Evolutionary conservation across 2,888 invertebrate genomes (phyloP).

Genomic region (Axea sp.): DNA sequence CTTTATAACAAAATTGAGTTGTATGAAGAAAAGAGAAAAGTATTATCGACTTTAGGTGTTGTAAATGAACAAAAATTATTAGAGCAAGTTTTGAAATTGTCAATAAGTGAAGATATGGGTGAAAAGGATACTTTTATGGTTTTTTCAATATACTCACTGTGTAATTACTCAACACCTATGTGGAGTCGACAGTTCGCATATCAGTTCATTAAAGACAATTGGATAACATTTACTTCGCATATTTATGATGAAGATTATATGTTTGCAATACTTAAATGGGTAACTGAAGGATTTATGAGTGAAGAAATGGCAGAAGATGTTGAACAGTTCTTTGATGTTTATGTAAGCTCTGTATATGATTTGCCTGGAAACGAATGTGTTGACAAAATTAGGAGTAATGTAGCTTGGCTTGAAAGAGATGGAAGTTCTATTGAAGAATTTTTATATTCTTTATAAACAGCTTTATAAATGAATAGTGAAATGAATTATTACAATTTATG

Average conservation of each 20-base stretch:
- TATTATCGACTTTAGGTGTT: constrained; percentile 91
- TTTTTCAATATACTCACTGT: constrained; percentile 91
- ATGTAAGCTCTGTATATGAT: constrained; percentile 89
- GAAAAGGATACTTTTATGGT: constrained; percentile 95
- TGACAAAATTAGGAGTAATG: constrained; percentile 94
- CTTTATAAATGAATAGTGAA: too few species aligned
- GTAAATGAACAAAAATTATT: constrained; percentile 86
- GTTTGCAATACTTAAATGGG: constrained; percentile 89
- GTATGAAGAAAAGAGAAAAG: constrained; percentile 96
- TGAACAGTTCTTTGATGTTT: constrained; percentile 88
- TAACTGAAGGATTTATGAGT: constrained; percentile 93
- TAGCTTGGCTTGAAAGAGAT: constrained; percentile 92
- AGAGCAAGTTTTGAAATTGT: constrained; percentile 88
- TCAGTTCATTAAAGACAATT: constrained; percentile 93
- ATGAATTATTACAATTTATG: too few species aligned
- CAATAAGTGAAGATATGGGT: constrained; percentile 93
- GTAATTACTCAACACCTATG: constrained; percentile 74
- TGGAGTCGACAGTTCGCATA: constrained; percentile 91
- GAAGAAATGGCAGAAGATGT: constrained; percentile 90
- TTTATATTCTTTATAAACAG: too few species aligned
- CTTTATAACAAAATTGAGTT: constrained; percentile 91
- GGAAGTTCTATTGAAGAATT: constrained; percentile 82
- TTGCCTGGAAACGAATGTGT: constrained; percentile 94
- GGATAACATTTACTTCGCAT: constrained; percentile 84
- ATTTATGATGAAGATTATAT: constrained; percentile 93